Evolutionary conservation across 2,113 vertebrate genomes (phyloP).

Genomic region (Rattus norvegicus): DNA sequence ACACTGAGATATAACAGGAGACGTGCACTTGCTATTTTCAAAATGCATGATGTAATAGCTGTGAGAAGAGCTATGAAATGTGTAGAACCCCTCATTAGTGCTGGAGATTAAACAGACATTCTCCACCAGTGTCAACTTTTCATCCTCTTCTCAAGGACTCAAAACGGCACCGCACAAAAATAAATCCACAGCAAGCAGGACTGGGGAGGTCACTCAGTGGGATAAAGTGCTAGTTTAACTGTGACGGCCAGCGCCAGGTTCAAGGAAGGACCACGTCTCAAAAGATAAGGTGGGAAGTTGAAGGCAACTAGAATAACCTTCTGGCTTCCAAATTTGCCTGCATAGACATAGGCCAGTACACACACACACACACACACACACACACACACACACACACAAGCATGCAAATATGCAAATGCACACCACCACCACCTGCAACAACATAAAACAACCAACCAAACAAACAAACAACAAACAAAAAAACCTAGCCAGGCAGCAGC

Average conservation of each 20-base stretch:
- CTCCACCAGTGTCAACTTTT: not conserved
- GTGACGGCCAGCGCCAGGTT: not conserved
- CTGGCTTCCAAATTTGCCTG: not conserved
- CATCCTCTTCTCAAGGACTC: not conserved
- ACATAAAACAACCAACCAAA: not conserved
- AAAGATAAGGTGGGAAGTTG: not conserved
- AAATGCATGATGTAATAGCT: not conserved
- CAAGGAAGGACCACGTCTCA: not conserved
- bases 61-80: not conserved
- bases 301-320: not conserved
- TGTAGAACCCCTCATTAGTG: not conserved
- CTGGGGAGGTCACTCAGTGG: not conserved
- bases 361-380: not conserved
- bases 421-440: too few relatives aligned
- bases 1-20: slow-evolving; percentile 7
- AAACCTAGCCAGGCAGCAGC: not conserved
- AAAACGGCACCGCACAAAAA: not conserved
- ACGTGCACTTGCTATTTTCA: not conserved
- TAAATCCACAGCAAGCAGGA: not conserved
- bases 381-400: not conserved
- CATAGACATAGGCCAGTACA: not conserved
- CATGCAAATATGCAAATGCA: not conserved
- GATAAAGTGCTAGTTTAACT: not conserved
- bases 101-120: not conserved
- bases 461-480: not conserved